These are phyloP conservation scores for Apodemia zela DNA, from an alignment of 2,888 invertebrate species.

Conservation along the genomic window DNA sequence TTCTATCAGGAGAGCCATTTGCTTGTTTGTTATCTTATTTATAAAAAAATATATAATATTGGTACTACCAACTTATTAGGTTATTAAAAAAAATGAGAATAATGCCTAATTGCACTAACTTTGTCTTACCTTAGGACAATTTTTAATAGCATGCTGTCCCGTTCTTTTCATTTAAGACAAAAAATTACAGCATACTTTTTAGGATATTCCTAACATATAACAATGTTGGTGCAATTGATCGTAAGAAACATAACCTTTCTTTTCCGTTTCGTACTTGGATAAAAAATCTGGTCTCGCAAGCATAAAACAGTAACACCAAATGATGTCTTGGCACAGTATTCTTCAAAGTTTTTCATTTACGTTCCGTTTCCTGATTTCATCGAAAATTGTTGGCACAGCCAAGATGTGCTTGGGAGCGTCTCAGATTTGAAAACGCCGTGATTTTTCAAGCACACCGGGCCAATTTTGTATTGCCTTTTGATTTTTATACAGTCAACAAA, in stretches of 20 bases:
- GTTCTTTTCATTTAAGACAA: too few relatives aligned
- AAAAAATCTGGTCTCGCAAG: constrained; percentile 15
- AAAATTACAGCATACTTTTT: too few relatives aligned
- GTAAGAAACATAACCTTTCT: background rate
- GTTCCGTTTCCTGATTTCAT: constrained; percentile 23
- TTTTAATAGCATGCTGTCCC: too few relatives aligned
- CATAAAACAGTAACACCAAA: constrained; percentile 20
- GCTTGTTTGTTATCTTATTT: too few relatives aligned
- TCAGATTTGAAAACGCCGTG: constrained; percentile 19
- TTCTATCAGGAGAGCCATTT: too few relatives aligned
- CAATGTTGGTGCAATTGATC: too few relatives aligned
- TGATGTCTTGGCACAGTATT: constrained; percentile 21
- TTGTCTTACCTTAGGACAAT: too few relatives aligned
- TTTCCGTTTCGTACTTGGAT: background rate
- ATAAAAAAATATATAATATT: too few relatives aligned
- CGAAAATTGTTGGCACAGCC: constrained; percentile 20
- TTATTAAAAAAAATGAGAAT: too few relatives aligned
- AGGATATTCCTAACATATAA: too few relatives aligned
- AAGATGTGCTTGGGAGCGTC: constrained; percentile 17
- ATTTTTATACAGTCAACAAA: constrained; percentile 10
- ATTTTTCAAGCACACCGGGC: constrained; percentile 19
- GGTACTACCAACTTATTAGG: too few relatives aligned
- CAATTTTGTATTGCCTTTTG: constrained; percentile 15
- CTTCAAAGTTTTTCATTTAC: constrained; percentile 22
- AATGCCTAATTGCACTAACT: too few relatives aligned